Evolutionary conservation across 1,140 invertebrate genomes (phyloP), one percentile per base, ranked within the genome.

Genomic region (Luehdorfia chinensis): DNA sequence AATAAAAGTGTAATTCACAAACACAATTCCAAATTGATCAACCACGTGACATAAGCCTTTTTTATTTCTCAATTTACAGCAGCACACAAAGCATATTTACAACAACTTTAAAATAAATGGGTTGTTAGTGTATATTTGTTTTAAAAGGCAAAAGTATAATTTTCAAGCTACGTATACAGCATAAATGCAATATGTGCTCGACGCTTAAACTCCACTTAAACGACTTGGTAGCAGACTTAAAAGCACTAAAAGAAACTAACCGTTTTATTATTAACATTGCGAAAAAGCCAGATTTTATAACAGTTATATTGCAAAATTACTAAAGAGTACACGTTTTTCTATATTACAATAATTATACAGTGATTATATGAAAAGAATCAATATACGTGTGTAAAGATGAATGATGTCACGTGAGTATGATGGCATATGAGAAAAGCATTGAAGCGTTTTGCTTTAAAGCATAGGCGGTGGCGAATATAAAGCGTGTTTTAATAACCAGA

Each of bases 21-120:
- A 69, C 63, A 78, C 72, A 73, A 84, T 84, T 84, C 81, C 81
- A 86, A 84, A 77, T 80, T 83, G 81, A 83, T 84, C 81, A 63
- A 75, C 59, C 63, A 74, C 67, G 46, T 56, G 47, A 76, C 59
- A 66, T 47, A 75, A 70, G 65, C 67, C 53, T 47, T 47, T 49
- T 58, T 45, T 28, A 49, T 49, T n/a, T 54, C 39, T 55, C 55
- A 18, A 62, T 45, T 46, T 49, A 50, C 36, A 72, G 74, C 70
- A 53, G 76, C 76, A 83, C 74, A 71, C 65, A 79, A 85, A 85
- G 78, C 76, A 50, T 34, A 46, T 64, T 55, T 57, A 66, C 41
- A 65, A 46, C 47, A 56, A 59, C 47, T 34, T 49, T 50, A 4
- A 30, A 18, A 41, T 27, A 16, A 68, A 85, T 84, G 77, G 81